These are phyloP conservation scores for Odontomachus brunneus DNA, from an alignment of 1,140 invertebrate species.

Conservation along the genomic window DNA sequence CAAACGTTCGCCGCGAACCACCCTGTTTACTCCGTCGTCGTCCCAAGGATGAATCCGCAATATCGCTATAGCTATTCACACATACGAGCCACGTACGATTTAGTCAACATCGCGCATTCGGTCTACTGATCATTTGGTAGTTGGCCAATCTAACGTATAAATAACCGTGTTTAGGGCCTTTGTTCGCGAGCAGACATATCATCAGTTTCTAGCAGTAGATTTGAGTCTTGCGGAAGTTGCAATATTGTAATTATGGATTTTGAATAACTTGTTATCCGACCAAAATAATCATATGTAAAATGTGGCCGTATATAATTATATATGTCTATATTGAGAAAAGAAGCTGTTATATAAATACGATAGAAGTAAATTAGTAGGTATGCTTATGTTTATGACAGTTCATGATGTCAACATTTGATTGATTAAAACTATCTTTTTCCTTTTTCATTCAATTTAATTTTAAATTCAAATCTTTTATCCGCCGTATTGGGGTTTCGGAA, in stretches of 20 bases:
- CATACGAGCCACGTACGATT: conserved; percentile 34
- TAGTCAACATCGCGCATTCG: conserved; percentile 30
- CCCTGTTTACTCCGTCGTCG: conserved; percentile 16
- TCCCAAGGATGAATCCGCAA: background rate
- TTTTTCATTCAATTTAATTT: no score
- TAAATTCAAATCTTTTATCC: no score
- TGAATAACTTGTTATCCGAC: conserved; percentile 9
- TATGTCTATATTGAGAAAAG: no score
- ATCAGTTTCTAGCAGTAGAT: background rate
- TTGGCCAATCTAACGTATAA: conserved; percentile 10
- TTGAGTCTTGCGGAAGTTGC: background rate
- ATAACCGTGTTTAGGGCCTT: background rate
- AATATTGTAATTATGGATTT: background rate
- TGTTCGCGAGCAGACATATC: background rate
- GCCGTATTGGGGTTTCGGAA: no score
- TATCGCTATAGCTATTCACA: conserved; percentile 20
- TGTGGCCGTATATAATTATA: no score
- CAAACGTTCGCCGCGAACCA: background rate
- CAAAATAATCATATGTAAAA: no score
- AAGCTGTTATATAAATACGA: no score
- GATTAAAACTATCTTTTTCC: no score
- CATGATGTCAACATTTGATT: no score
- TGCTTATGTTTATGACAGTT: no score
- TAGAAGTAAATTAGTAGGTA: no score
- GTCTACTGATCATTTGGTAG: conserved; percentile 26